Conservation (phyloP, 2,888 invertebrate species). For the Cyclophora punctaria region DNA sequence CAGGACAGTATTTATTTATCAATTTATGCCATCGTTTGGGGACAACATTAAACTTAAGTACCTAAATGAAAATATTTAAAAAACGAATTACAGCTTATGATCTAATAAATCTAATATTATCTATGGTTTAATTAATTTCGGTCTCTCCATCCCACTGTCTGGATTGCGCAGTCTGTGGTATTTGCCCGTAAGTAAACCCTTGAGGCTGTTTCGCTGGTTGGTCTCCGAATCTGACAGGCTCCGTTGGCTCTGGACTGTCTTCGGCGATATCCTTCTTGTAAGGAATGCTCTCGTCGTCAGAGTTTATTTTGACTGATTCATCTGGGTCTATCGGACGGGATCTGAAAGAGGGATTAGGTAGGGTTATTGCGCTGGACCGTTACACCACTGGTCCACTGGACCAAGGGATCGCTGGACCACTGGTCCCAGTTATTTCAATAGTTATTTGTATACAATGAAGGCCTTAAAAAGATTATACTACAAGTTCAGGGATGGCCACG, state of each 20-base stretch:
- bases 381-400: no score
- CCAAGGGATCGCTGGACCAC: no score
- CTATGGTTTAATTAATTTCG: conserved; percentile 50
- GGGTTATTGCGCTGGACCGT: no score
- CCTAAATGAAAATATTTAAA: background rate
- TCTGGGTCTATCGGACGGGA: conserved; percentile 56
- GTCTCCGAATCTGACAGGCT: conserved; percentile 43
- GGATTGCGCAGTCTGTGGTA: conserved; percentile 23
- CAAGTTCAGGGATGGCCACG: no score
- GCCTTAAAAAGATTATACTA: no score
- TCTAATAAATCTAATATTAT: background rate
- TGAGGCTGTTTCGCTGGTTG: background rate
- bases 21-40: background rate
- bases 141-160: conserved; percentile 59
- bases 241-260: conserved; percentile 56
- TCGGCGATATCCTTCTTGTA: conserved; percentile 62
- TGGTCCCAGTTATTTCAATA: no score
- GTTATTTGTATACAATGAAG: no score
- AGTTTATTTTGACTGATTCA: conserved; percentile 59
- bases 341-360: conserved; percentile 20
- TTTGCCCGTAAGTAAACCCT: conserved; percentile 15
- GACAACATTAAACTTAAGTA: background rate
- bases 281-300: conserved; percentile 65
- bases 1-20: background rate
- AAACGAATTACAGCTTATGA: background rate